A percentile compares a stretch with the other conserved stretches of the same genome.
Conservation (phyloP, 2,797 vertebrate species). For the Hyperoplus lanceolatus region DNA sequence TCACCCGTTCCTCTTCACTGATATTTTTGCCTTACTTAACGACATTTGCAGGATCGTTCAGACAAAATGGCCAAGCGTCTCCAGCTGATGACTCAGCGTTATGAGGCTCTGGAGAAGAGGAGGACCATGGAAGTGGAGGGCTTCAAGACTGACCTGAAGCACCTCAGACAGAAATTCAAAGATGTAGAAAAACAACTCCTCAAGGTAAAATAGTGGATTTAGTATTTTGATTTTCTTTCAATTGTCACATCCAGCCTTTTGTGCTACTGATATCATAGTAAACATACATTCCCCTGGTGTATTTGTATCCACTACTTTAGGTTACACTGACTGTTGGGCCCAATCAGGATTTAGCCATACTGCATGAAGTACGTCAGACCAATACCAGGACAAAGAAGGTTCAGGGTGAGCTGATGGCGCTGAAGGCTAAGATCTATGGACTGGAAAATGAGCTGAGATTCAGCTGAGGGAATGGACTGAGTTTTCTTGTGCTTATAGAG, state of each 20-base stretch:
- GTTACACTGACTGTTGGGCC: conserved; percentile 88
- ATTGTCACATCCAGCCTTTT: no score
- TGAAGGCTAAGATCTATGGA: conserved; percentile 94
- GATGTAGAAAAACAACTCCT: conserved; percentile 93
- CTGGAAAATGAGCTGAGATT: conserved; percentile 93
- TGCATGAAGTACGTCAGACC: conserved; percentile 91
- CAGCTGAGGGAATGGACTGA: conserved; percentile 73
- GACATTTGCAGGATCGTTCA: conserved; percentile 88
- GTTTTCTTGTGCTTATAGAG: neutral
- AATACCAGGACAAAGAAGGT: conserved; percentile 90
- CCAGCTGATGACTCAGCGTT: conserved; percentile 93
- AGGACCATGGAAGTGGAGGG: conserved; percentile 94
- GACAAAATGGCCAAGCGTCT: conserved; percentile 93
- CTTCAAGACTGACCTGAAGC: conserved; percentile 93
- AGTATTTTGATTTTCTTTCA: neutral
- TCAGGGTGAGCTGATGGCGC: conserved; percentile 91
- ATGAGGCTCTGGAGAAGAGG: conserved; percentile 93
- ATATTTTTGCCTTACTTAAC: neutral
- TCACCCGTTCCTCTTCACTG: neutral
- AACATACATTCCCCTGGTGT: neutral
- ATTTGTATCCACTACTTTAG: conserved; percentile 71
- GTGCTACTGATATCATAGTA: neutral
- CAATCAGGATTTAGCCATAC: conserved; percentile 93
- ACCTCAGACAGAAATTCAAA: conserved; percentile 92
- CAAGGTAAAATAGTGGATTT: conserved; percentile 84